These are phyloP conservation scores for Thecophora atra DNA, from an alignment of 2,888 invertebrate species.

Conservation along the genomic window DNA sequence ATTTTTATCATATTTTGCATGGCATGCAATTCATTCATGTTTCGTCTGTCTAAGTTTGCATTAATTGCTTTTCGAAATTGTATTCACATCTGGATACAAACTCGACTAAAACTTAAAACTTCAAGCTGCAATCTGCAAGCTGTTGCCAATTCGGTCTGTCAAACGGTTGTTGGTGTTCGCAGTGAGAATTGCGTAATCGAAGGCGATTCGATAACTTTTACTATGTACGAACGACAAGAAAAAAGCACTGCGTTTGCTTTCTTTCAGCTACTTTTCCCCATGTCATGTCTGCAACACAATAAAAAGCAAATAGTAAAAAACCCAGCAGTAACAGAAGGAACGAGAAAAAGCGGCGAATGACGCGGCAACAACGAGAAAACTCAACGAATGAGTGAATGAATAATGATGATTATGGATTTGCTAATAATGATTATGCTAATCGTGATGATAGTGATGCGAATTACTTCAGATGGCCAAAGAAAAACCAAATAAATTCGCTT, in stretches of 20 bases:
- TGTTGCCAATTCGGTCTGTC: slow-evolving; percentile 28
- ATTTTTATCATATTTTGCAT: no score
- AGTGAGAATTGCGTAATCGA: slow-evolving; percentile 13
- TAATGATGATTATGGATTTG: neutral
- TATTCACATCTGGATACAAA: no score
- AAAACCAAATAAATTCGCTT: neutral
- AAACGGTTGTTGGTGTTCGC: neutral
- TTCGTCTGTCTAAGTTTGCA: neutral
- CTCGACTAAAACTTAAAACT: no score
- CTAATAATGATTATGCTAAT: neutral
- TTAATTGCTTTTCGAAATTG: no score
- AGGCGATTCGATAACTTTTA: slow-evolving; percentile 18
- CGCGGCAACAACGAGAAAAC: no score
- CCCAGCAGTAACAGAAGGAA: no score
- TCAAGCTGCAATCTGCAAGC: neutral
- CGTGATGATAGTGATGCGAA: neutral
- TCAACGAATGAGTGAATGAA: no score
- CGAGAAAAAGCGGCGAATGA: no score
- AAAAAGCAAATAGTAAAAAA: no score
- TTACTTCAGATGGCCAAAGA: slow-evolving; percentile 1
- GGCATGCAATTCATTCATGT: slow-evolving; percentile 6
- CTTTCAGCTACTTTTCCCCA: neutral
- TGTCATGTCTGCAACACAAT: no score
- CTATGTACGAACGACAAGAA: neutral
- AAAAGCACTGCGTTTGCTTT: slow-evolving; percentile 1